phyloP scores from a whole-genome alignment of 2,113 vertebrate genomes.

The Scomber colias region DNA sequence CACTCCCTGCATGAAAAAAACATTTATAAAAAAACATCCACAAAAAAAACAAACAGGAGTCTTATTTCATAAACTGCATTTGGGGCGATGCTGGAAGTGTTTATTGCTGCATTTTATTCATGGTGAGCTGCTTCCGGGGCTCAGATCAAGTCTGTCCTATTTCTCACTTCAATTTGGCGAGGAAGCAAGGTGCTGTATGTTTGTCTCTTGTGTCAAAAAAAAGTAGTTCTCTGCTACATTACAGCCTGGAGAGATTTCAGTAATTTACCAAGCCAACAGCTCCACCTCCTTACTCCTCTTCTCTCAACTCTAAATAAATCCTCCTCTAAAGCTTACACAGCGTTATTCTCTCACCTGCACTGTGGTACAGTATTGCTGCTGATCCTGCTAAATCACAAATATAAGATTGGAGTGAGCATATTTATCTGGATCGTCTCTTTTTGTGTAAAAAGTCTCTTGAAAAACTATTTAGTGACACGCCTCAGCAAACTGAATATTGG shows the following conservation, averaged over 20 bases:
- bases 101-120: too few relatives aligned
- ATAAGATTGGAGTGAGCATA: neutral
- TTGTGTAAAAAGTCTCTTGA: neutral
- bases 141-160: too few relatives aligned
- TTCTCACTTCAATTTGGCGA: too few relatives aligned
- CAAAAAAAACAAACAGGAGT: too few relatives aligned
- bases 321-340: neutral
- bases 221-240: slow-evolving; percentile 1
- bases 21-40: too few relatives aligned
- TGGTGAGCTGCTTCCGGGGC: too few relatives aligned
- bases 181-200: neutral
- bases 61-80: too few relatives aligned
- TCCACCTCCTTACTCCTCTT: slow-evolving; percentile 6
- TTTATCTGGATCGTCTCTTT: neutral
- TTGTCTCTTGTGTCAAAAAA: neutral
- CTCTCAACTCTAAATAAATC: slow-evolving; percentile 7
- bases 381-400: slow-evolving; percentile 3
- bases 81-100: too few relatives aligned
- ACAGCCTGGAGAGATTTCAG: slow-evolving; percentile 10
- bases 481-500: too few relatives aligned
- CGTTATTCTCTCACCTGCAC: slow-evolving; percentile 18
- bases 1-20: too few relatives aligned
- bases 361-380: neutral
- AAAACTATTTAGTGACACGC: neutral
- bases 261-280: slow-evolving; percentile 13